phyloP scores from a whole-genome alignment of 2,797 vertebrate species.

The Austrolebias charrua region DNA sequence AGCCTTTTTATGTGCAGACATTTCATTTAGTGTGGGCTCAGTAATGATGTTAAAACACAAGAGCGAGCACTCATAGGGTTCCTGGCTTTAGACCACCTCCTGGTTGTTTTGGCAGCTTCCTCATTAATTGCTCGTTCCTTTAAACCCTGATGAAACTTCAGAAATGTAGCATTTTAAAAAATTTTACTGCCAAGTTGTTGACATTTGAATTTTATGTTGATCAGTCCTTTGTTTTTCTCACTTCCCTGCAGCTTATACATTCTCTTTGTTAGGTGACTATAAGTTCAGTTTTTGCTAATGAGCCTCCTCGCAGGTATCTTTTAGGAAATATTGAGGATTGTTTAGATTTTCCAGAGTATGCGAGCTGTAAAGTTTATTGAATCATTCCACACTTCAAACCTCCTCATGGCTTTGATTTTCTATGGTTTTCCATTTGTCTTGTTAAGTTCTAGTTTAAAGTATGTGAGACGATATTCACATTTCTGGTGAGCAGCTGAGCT shows the following conservation, averaged over 20 bases:
- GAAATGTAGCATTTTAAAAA: constrained; percentile 60
- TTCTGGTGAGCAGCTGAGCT: no score
- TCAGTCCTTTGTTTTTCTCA: constrained; percentile 24
- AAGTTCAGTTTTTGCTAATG: constrained; percentile 38
- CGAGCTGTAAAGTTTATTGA: neutral
- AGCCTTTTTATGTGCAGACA: constrained; percentile 32
- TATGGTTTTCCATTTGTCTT: constrained; percentile 43
- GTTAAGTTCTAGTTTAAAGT: constrained; percentile 13
- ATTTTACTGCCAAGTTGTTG: constrained; percentile 16
- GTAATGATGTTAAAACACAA: constrained; percentile 23
- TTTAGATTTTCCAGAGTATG: constrained; percentile 67
- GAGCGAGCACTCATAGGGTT: constrained; percentile 28
- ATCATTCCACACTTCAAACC: no score
- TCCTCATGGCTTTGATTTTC: constrained; percentile 17
- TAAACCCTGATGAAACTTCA: constrained; percentile 62
- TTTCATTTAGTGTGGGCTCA: constrained; percentile 35
- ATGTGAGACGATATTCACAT: no score
- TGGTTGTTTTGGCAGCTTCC: constrained; percentile 51
- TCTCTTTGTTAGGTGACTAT: constrained; percentile 40
- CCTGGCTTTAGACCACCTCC: constrained; percentile 34
- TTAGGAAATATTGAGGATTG: constrained; percentile 22
- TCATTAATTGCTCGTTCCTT: constrained; percentile 21
- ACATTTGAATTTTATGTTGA: constrained; percentile 47
- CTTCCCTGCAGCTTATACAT: constrained; percentile 2
- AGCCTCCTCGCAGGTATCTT: constrained; percentile 50